Base-by-base conservation (phyloP, 2,797 vertebrate genomes). In the Acanthurus tractus region DNA sequence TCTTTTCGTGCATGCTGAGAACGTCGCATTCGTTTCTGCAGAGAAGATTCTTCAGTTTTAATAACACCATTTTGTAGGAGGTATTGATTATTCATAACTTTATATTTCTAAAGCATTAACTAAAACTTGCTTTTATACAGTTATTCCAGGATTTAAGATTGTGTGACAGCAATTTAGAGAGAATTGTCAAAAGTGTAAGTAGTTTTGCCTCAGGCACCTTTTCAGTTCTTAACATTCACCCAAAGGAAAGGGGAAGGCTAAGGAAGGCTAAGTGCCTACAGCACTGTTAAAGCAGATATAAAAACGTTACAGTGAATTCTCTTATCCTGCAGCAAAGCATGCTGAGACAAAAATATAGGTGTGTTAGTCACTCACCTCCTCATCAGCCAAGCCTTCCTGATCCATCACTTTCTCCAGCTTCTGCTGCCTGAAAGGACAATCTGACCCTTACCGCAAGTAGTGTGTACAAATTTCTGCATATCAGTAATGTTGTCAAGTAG, bases 321-420 rank as follows among this genome's bases (percentile, higher is more conserved):
- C 29, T 29, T 29, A 29, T 29, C 29, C 29, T 5, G 4, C 29
- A 29, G 29, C 29, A 9, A 45, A 44, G 11, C 0, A 0, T 0
- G 2, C 49, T 36, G 29, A 29, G 29, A 29, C 29, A 29, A 29
- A 29, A 29, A 29, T 29, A 4, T 25, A 25, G 25, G 25, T 29
- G 29, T 29, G 29, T 29, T 29, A 29, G 29, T 29, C 29, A 29
- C 29, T 83, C 92, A 99, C 98, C 96, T 99, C 98, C 82, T 99
- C 98, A 23, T 99, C 98, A 49, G 95, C 96, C 48, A 99, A 92
- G 25, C 98, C 98, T 89, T 99, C 98, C n/a, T 99, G 97, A 36
- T 99, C 97, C 98, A 99, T 99, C 74, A 95, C 98, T 77, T 98
- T 97, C 93, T 99, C 98, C 72, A 99, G 93, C 86, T 99, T 99